A percentile compares a stretch with the other conserved stretches of the same genome.
phyloP scores from a whole-genome alignment of 2,113 vertebrate genomes.

The Psettodes erumei region DNA sequence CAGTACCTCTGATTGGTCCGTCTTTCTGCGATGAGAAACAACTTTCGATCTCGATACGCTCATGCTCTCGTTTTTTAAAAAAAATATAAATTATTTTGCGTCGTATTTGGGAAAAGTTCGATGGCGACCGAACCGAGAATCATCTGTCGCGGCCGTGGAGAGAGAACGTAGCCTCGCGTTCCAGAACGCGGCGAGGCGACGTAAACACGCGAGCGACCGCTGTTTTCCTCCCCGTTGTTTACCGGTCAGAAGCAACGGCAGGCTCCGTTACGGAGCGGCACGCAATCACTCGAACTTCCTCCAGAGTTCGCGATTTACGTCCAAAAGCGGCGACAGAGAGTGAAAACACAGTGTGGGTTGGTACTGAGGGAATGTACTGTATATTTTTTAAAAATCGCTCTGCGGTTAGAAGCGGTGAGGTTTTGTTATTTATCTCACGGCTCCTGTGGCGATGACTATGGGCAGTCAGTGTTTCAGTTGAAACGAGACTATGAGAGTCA shows the following conservation, averaged over 20 bases:
- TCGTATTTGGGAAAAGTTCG: background rate
- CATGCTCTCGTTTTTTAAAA: too few species aligned
- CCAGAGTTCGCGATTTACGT: background rate
- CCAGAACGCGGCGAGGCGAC: background rate
- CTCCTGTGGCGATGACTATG: too few species aligned
- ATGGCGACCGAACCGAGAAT: too few species aligned
- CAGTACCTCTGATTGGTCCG: constrained; percentile 59
- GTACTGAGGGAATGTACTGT: background rate
- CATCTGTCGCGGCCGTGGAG: background rate
- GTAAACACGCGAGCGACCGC: background rate
- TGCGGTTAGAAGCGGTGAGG: background rate
- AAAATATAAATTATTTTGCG: background rate
- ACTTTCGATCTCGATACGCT: background rate
- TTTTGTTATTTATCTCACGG: background rate
- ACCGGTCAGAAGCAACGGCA: background rate
- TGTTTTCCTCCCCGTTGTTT: background rate
- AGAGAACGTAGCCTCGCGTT: background rate
- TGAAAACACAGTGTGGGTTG: background rate
- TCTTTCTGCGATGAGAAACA: constrained; percentile 10
- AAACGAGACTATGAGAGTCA: background rate
- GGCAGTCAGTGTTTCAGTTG: too few species aligned
- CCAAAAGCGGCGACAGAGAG: background rate
- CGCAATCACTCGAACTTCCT: background rate
- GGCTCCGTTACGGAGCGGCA: background rate
- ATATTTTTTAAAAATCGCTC: background rate